Evolutionary conservation across 2,888 invertebrate species (phyloP).

Genomic region (Cephus pulcher): DNA sequence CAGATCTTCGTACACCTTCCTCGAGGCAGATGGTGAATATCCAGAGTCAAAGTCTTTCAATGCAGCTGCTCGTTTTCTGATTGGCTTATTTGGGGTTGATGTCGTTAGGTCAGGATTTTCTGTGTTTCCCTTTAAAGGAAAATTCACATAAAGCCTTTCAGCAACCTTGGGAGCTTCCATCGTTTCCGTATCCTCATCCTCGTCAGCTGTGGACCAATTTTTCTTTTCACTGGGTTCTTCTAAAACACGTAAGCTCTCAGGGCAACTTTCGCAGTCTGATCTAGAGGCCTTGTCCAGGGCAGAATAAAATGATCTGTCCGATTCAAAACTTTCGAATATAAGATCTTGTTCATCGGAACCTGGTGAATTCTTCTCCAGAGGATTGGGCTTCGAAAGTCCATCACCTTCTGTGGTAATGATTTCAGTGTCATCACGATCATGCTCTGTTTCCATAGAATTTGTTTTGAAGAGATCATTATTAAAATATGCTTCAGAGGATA

Average conservation of each 20-base stretch:
- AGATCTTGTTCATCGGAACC: not conserved
- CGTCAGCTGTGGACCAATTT: not conserved
- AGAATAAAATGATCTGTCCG: not conserved
- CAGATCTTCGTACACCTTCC: not conserved
- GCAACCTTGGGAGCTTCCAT: not conserved
- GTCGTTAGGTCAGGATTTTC: not conserved
- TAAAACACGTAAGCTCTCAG: not conserved
- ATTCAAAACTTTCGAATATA: not conserved
- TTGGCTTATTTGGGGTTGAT: not conserved
- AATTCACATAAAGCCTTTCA: not conserved
- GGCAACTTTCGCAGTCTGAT: not conserved
- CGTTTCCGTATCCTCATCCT: not conserved
- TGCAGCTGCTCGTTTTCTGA: not conserved
- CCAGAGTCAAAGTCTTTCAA: not conserved
- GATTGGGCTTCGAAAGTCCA: not conserved
- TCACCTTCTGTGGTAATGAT: not conserved
- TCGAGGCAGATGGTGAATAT: not conserved
- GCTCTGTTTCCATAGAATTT: not conserved
- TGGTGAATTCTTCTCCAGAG: not conserved
- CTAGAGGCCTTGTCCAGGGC: not conserved
- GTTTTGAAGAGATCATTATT: not conserved
- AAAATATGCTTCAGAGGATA: not conserved
- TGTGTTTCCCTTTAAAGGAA: not conserved
- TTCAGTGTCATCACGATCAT: not conserved
- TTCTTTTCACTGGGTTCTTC: not conserved